Conservation (phyloP, 2,888 invertebrate species). For the Eubasilissa splendida region DNA sequence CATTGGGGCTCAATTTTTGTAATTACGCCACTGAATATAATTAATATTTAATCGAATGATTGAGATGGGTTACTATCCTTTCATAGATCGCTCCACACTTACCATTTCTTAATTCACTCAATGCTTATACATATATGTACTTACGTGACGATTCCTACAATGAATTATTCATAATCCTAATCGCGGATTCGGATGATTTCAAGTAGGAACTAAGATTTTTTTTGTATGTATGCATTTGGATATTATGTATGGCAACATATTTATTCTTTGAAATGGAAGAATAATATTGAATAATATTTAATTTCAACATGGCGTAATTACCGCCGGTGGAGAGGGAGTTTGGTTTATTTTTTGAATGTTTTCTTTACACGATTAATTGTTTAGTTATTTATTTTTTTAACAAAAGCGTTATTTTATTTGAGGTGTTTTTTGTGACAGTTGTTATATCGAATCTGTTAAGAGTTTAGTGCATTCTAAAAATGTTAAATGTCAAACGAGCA, state of each 20-base stretch:
- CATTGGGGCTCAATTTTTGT: too few relatives aligned
- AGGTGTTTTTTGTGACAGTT: constrained; percentile 1
- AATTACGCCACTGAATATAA: too few relatives aligned
- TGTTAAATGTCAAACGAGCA: constrained; percentile 43
- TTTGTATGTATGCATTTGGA: too few relatives aligned
- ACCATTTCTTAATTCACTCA: too few relatives aligned
- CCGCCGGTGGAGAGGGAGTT: constrained; percentile 42
- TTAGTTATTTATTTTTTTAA: constrained; percentile 20
- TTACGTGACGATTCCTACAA: too few relatives aligned
- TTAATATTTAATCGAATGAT: too few relatives aligned
- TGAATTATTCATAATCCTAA: too few relatives aligned
- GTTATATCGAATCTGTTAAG: background rate
- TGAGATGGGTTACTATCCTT: too few relatives aligned
- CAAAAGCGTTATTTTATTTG: background rate
- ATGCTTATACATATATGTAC: too few relatives aligned
- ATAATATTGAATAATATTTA: background rate
- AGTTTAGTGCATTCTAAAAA: constrained; percentile 20
- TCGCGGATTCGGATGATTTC: too few relatives aligned
- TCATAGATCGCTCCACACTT: too few relatives aligned
- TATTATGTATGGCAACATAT: background rate
- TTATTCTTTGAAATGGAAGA: background rate
- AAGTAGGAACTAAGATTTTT: too few relatives aligned
- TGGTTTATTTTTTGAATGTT: constrained; percentile 39
- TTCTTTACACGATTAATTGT: constrained; percentile 23
- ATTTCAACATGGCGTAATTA: constrained; percentile 44